Conservation (phyloP, 2,797 vertebrate species). For the Buphagus erythrorhynchus region DNA sequence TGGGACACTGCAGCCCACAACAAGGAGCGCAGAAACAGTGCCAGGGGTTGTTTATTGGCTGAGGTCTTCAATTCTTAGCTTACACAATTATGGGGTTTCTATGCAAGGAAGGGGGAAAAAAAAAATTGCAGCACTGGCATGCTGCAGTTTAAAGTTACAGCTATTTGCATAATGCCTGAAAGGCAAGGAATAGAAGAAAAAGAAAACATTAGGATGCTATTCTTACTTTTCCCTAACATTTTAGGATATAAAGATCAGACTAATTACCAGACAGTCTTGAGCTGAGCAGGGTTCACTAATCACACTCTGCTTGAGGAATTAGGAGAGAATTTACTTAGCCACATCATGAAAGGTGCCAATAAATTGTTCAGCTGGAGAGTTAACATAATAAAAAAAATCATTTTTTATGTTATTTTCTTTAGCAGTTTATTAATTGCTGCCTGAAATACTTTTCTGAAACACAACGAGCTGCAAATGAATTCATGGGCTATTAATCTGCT, state of each 20-base stretch:
- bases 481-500: constrained; percentile 77
- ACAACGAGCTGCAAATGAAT: constrained; percentile 75
- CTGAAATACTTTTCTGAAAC: constrained; percentile 73
- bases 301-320: constrained; percentile 1
- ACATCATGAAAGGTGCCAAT: constrained; percentile 57
- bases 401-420: constrained; percentile 71
- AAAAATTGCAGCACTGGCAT: background rate
- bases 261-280: constrained; percentile 33
- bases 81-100: background rate
- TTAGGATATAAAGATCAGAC: constrained; percentile 22
- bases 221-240: background rate
- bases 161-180: background rate
- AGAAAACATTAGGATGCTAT: background rate
- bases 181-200: constrained; percentile 1
- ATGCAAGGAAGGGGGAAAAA: fast-evolving
- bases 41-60: background rate
- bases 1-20: background rate
- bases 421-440: constrained; percentile 71
- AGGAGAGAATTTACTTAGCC: constrained; percentile 58
- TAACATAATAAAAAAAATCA: constrained; percentile 67
- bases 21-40: background rate
- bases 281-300: constrained; percentile 39
- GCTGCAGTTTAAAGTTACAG: background rate
- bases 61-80: background rate
- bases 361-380: constrained; percentile 67